A percentile compares a stretch with the other conserved stretches of the same genome.
Evolutionary conservation across 2,113 vertebrate species (phyloP).

Genomic region (Saiga tatarica): DNA sequence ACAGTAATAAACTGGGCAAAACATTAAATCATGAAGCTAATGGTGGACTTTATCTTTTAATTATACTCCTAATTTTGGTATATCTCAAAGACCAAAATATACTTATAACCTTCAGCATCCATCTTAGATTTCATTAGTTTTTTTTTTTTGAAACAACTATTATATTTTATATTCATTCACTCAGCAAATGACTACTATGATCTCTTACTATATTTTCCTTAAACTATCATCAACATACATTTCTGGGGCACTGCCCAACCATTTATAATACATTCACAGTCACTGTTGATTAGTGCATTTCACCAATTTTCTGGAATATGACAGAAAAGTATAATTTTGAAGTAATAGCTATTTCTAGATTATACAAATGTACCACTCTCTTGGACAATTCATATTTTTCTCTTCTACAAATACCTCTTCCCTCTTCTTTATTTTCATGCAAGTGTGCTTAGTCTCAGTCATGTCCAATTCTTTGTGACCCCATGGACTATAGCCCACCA

Average conservation of each 20-base stretch:
- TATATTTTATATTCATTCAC: neutral
- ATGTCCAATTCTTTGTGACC: neutral
- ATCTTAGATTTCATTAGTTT: neutral
- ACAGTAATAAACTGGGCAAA: neutral
- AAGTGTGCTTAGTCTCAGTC: neutral
- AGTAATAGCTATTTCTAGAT: neutral
- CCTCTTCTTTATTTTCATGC: neutral
- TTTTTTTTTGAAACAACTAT: neutral
- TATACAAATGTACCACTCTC: neutral
- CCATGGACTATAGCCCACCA: neutral
- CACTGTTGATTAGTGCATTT: neutral
- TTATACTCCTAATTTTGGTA: neutral
- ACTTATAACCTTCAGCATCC: neutral
- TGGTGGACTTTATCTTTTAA: neutral
- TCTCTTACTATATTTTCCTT: neutral
- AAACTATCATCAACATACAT: neutral
- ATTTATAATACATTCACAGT: neutral
- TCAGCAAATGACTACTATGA: neutral
- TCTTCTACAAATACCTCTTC: neutral
- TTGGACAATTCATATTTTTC: neutral
- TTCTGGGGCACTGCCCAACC: neutral
- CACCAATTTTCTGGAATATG: neutral
- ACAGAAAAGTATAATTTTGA: neutral
- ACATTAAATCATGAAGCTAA: neutral
- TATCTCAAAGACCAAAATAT: neutral